Percentiles rank a stretch among this genome's conserved stretches.
These are phyloP conservation scores for Pandemis cinnamomeana DNA, from an alignment of 2,888 invertebrate species.

Conservation along the genomic window DNA sequence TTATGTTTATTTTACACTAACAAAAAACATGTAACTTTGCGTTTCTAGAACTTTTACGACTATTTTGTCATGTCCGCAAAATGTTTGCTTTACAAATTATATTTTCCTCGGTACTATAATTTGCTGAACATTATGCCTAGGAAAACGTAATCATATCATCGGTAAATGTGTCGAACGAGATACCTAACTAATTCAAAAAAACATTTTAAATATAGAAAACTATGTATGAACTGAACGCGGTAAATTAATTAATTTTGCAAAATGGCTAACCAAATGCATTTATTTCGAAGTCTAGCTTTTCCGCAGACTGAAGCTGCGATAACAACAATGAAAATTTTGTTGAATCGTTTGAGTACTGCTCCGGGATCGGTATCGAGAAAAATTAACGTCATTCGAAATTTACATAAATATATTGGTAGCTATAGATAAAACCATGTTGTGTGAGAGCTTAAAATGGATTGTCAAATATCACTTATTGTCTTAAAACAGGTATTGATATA, in stretches of 20 bases:
- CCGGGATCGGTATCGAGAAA: neutral
- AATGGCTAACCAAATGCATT: neutral
- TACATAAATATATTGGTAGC: constrained; percentile 11
- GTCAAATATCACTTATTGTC: constrained; percentile 40
- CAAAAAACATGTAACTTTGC: neutral
- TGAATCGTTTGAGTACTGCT: constrained; percentile 5
- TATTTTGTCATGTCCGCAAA: neutral
- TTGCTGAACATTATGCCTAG: neutral
- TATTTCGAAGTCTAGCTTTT: constrained; percentile 5
- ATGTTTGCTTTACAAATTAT: neutral
- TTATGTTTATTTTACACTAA: no score
- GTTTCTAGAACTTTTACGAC: neutral
- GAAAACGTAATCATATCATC: neutral
- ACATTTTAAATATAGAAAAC: neutral
- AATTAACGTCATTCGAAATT: neutral
- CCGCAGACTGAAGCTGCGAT: constrained; percentile 22
- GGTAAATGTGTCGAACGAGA: neutral
- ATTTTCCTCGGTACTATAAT: neutral
- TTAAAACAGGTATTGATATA: constrained; percentile 46
- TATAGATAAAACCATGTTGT: constrained; percentile 35
- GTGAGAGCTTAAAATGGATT: constrained; percentile 40
- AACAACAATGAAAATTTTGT: constrained; percentile 22
- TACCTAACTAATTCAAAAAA: neutral
- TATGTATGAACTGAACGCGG: neutral
- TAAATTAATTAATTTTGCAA: neutral